Conservation (phyloP, 2,113 vertebrate genomes). For the Phylloscopus whistleri region DNA sequence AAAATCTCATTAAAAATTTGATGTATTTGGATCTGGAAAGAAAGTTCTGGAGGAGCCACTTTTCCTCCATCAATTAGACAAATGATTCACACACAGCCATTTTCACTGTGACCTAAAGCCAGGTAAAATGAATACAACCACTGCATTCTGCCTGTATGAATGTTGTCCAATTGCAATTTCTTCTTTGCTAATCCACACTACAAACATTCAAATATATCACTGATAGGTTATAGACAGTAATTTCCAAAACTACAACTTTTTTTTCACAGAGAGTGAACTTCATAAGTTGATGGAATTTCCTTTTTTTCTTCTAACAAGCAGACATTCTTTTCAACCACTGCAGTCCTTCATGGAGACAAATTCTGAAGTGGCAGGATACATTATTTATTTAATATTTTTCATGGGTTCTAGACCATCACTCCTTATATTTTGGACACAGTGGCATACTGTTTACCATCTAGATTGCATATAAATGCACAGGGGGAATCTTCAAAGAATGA, state of each 20-base stretch:
- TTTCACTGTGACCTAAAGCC: background rate
- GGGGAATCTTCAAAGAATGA: background rate
- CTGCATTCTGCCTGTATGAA: background rate
- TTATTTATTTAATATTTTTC: background rate
- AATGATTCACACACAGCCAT: background rate
- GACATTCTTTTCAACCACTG: background rate
- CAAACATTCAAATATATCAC: background rate
- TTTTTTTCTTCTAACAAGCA: background rate
- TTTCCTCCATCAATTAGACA: background rate
- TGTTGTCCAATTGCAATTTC: background rate
- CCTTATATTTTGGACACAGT: background rate
- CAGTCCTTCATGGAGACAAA: background rate
- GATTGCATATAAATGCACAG: background rate
- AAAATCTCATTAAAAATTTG: background rate
- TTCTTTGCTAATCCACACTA: background rate
- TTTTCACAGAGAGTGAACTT: background rate
- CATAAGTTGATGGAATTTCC: background rate
- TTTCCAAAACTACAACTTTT: background rate
- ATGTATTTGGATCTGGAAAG: background rate
- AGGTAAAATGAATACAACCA: background rate
- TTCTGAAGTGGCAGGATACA: background rate
- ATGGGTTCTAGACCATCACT: background rate
- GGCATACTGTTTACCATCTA: background rate
- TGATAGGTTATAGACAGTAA: background rate
- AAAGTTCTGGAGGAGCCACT: background rate